Evolutionary conservation across 2,797 vertebrate species (phyloP).

Genomic region (Pyrocephalus nanus): DNA sequence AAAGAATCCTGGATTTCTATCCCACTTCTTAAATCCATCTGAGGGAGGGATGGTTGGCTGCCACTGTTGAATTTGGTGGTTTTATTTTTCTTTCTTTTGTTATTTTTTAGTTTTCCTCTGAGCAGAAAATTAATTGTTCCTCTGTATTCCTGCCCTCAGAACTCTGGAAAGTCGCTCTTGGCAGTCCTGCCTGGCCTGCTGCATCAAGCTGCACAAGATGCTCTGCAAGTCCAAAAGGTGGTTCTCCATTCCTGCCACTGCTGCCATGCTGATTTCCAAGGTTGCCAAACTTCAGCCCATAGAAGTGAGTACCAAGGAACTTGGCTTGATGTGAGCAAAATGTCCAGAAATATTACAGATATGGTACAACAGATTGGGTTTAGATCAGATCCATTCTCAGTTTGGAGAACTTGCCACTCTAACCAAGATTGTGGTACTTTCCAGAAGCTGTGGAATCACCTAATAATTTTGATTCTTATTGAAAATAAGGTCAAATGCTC

Average conservation of each 20-base stretch:
- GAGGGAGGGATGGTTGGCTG: not conserved
- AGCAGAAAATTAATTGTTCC: not conserved
- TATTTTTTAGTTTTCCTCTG: too few relatives aligned
- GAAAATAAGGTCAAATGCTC: not conserved
- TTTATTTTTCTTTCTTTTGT: too few relatives aligned
- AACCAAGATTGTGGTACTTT: not conserved
- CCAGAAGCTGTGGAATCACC: not conserved
- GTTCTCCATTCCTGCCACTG: constrained; percentile 64
- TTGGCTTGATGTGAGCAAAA: not conserved
- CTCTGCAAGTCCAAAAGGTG: constrained; percentile 47
- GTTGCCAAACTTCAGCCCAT: not conserved
- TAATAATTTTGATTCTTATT: not conserved
- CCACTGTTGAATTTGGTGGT: not conserved
- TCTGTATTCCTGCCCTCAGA: constrained; percentile 18
- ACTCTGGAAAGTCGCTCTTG: constrained; percentile 45
- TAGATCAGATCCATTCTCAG: not conserved
- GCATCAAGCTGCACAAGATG: constrained; percentile 77
- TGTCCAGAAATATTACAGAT: not conserved
- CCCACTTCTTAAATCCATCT: fast-evolving
- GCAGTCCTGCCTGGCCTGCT: constrained; percentile 63
- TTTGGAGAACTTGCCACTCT: not conserved
- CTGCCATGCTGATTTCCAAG: constrained; percentile 31
- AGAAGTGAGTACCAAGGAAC: constrained; percentile 22
- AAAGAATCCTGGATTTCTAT: not conserved
- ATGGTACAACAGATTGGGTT: not conserved